Conservation (phyloP, 2,888 invertebrate species). For the Clusia tigrina region DNA sequence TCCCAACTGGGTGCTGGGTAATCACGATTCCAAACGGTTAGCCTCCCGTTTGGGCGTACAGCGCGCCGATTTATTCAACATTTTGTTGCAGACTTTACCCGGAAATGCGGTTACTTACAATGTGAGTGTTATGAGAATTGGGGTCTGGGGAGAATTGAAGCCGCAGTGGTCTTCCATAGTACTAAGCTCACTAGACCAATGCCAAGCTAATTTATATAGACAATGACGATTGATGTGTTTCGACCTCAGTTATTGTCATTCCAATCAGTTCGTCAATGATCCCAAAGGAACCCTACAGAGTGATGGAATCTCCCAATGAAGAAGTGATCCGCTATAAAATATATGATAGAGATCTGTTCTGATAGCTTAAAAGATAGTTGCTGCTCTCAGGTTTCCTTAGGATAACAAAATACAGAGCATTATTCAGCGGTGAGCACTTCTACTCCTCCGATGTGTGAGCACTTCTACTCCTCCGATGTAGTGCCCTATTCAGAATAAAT, state of each 20-base stretch:
- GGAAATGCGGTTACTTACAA: slow-evolving; percentile 88
- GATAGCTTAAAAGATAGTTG: no score
- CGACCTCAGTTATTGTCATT: background rate
- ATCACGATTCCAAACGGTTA: slow-evolving; percentile 77
- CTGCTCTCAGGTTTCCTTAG: no score
- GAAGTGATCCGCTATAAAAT: no score
- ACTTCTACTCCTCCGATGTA: no score
- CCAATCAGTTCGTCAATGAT: no score
- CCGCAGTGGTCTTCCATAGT: background rate
- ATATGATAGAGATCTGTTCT: no score
- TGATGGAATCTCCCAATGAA: no score
- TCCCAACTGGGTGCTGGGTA: slow-evolving; percentile 77
- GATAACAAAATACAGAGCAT: no score
- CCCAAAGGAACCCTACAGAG: no score
- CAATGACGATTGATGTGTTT: background rate
- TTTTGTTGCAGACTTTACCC: slow-evolving; percentile 81
- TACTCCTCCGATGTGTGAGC: no score
- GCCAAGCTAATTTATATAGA: background rate
- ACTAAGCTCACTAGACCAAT: background rate
- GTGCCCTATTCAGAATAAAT: no score
- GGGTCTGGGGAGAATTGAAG: background rate
- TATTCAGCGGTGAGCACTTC: no score
- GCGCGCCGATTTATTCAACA: slow-evolving; percentile 80
- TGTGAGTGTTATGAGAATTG: slow-evolving; percentile 61
- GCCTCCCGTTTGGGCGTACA: slow-evolving; percentile 75